phyloP scores from a whole-genome alignment of 2,113 vertebrate species.

The Rhombomys opimus region DNA sequence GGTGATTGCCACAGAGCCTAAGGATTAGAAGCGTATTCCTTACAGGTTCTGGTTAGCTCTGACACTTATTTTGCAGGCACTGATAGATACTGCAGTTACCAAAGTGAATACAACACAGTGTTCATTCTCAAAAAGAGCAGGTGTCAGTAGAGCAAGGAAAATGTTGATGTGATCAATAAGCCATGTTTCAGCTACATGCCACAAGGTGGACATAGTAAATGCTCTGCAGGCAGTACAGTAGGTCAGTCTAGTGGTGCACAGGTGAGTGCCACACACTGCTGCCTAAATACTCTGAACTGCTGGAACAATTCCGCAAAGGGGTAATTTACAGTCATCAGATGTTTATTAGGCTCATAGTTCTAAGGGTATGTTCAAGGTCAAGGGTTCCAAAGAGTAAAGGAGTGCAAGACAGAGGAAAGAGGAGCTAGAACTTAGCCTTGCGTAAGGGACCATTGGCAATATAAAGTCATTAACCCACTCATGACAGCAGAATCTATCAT shows the following conservation, averaged over 20 bases:
- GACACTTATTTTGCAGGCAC: not conserved
- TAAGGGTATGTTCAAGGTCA: not conserved
- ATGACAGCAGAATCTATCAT: not conserved
- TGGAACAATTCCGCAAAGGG: not conserved
- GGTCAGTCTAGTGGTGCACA: too few species aligned
- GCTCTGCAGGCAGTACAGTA: not conserved
- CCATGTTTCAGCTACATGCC: not conserved
- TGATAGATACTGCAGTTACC: not conserved
- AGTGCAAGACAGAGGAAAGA: not conserved
- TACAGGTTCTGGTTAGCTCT: not conserved
- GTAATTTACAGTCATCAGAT: not conserved
- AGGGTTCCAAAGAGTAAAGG: not conserved
- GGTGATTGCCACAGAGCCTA: not conserved
- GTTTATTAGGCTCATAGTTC: not conserved
- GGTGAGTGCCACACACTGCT: not conserved
- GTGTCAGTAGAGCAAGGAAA: not conserved
- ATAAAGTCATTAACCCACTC: not conserved
- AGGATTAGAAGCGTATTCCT: not conserved
- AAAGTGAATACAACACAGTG: not conserved
- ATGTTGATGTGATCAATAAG: not conserved
- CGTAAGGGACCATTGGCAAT: not conserved
- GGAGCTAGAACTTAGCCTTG: not conserved
- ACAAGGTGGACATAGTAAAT: not conserved
- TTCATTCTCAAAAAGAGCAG: not conserved
- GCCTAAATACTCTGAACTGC: not conserved